phyloP scores from a whole-genome alignment of 2,113 vertebrate species.

The Pedetes capensis region DNA sequence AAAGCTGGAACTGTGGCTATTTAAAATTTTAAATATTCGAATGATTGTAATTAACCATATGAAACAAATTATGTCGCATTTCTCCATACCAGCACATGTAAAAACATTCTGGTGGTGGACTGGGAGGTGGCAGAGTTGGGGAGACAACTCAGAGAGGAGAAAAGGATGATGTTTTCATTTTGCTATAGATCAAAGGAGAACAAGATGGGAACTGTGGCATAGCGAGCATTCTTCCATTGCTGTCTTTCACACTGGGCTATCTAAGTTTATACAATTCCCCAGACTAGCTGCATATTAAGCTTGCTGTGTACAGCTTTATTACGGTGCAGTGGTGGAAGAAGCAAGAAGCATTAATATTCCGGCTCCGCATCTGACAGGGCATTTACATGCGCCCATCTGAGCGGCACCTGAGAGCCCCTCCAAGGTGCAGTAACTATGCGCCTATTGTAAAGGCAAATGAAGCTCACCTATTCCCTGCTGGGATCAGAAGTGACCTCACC shows the following conservation, averaged over 20 bases:
- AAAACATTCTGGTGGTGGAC: conserved; percentile 22
- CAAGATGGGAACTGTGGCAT: conserved; percentile 79
- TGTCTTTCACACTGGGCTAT: conserved; percentile 83
- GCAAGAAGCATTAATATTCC: conserved; percentile 88
- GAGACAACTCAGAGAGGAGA: conserved; percentile 64
- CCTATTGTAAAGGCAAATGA: conserved; percentile 89
- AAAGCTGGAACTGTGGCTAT: conserved; percentile 71
- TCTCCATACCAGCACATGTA: conserved; percentile 58
- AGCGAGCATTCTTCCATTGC: conserved; percentile 75
- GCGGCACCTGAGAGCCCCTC: conserved; percentile 88
- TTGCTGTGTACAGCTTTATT: conserved; percentile 88
- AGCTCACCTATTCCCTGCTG: conserved; percentile 89
- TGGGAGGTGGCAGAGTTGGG: conserved; percentile 61
- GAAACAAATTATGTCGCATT: conserved; percentile 73
- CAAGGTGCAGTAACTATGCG: conserved; percentile 84
- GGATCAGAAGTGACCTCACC: conserved; percentile 86
- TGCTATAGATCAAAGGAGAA: conserved; percentile 81
- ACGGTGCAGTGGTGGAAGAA: conserved; percentile 78
- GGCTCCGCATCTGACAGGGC: conserved; percentile 85
- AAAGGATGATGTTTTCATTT: conserved; percentile 78
- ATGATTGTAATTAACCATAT: conserved; percentile 70
- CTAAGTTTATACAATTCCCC: conserved; percentile 86
- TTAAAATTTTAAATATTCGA: conserved; percentile 76
- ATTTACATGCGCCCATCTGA: conserved; percentile 90
- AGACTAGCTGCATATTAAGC: conserved; percentile 84